Base-by-base conservation (phyloP, 2,113 vertebrate species). In the Caranx melampygus region DNA sequence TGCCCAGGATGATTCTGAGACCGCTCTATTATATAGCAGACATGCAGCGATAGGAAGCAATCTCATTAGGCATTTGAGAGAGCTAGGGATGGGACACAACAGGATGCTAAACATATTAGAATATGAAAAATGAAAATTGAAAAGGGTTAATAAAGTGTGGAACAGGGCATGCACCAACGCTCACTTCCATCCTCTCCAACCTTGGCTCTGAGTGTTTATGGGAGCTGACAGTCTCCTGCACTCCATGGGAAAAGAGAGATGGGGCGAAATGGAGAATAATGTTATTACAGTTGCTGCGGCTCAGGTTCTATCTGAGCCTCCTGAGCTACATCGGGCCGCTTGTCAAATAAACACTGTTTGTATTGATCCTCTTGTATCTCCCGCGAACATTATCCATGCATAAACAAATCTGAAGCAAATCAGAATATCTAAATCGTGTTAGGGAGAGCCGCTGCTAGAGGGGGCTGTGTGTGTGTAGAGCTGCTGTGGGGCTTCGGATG, bases 131-230 rank as follows among this genome's bases (percentile, higher is more conserved):
- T 83, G 68, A 72, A 84, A 87, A 77, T 37, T 72, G 62, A 78
- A 85, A 85, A 82, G 37, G 79, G 68, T 85, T 88, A 86, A 87
- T 88, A 84, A 83, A 87, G 61, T 87, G 78, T 68, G 65, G 78
- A 79, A 45, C 44, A 3, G 42, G 26, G 33, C 73, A 40, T 5
- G 59, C 45, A n/a, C 62, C 51, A 60, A 64, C 6, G 15, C 60
- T 78, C 61, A 66, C 42, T 55, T 78, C 59, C 52, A 34, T 66
- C 58, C 33, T 77, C 26, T 59, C 33, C 42, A 31, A 44, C 66
- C 45, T 62, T 62, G 59, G 13, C 33, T 70, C 47, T 15, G 73
- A 66, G 75, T 34, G 80, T 83, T 78, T 67, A 74, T 74, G 26
- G 33, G 62, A 75, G 35, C 47, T 64, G 82, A 82, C 57, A 54